These are phyloP conservation scores for Nanorana parkeri DNA, from an alignment of 2,113 vertebrate species.

Conservation along the genomic window DNA sequence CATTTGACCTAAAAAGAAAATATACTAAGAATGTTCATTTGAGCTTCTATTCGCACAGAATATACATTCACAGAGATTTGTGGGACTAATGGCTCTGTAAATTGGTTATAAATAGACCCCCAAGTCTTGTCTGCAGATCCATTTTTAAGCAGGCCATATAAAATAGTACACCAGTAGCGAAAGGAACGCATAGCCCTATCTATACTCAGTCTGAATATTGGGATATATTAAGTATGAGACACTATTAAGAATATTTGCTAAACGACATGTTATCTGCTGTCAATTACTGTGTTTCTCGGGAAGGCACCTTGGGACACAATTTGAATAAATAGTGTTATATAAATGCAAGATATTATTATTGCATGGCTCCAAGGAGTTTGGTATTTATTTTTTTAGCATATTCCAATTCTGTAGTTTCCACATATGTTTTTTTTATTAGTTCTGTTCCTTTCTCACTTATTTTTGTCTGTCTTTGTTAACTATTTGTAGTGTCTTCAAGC, in stretches of 20 bases:
- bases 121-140: too few relatives aligned
- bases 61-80: too few relatives aligned
- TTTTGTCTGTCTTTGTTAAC: neutral
- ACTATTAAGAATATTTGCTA: slow-evolving; percentile 3
- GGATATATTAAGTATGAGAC: slow-evolving; percentile 6
- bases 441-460: slow-evolving; percentile 13
- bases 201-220: neutral
- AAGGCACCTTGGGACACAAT: slow-evolving; percentile 40
- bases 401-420: slow-evolving; percentile 25
- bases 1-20: too few relatives aligned
- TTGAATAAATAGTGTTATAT: slow-evolving; percentile 49
- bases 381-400: slow-evolving; percentile 48
- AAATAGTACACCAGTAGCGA: too few relatives aligned
- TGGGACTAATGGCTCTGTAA: too few relatives aligned
- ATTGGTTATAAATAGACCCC: too few relatives aligned
- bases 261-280: slow-evolving; percentile 23
- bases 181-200: neutral
- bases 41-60: too few relatives aligned
- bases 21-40: too few relatives aligned
- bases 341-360: slow-evolving; percentile 50
- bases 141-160: too few relatives aligned
- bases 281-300: slow-evolving; percentile 29
- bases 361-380: slow-evolving; percentile 33
- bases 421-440: slow-evolving; percentile 14
- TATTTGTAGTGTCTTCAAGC: neutral